phyloP scores from a whole-genome alignment of 2,113 vertebrate species.

The Pseudopipra pipra region DNA sequence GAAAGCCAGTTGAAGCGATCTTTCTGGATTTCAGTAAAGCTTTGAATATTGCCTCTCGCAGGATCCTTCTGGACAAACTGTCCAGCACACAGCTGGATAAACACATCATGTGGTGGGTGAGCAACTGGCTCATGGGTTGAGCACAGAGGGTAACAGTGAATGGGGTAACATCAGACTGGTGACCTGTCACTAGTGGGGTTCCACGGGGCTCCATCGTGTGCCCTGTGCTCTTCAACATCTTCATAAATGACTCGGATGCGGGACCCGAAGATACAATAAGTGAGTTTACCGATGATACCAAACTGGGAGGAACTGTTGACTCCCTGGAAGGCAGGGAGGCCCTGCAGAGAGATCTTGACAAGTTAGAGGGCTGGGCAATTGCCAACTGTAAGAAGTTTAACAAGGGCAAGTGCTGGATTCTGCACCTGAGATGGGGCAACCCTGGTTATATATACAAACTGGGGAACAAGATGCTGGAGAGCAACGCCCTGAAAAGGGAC shows the following conservation, averaged over 20 bases:
- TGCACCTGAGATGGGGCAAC: neutral
- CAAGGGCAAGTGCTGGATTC: neutral
- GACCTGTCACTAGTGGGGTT: neutral
- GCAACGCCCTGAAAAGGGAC: neutral
- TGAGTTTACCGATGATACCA: neutral
- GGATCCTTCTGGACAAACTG: neutral
- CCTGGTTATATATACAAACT: neutral
- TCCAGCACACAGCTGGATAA: neutral
- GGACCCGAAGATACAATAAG: rapidly evolving
- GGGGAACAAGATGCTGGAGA: neutral
- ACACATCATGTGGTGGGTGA: neutral
- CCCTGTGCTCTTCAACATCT: neutral
- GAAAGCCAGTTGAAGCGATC: neutral
- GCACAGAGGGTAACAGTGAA: neutral
- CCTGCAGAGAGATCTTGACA: neutral
- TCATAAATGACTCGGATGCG: neutral
- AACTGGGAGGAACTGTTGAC: neutral
- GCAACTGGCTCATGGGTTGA: rapidly evolving
- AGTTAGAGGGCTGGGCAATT: neutral
- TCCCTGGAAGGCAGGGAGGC: neutral
- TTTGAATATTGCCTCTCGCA: neutral
- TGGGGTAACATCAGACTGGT: neutral
- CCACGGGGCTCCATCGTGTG: rapidly evolving
- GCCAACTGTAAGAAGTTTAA: neutral
- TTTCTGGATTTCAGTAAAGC: neutral